Evolutionary conservation across 2,888 invertebrate species (phyloP).

Genomic region (Diplolepis rosae): DNA sequence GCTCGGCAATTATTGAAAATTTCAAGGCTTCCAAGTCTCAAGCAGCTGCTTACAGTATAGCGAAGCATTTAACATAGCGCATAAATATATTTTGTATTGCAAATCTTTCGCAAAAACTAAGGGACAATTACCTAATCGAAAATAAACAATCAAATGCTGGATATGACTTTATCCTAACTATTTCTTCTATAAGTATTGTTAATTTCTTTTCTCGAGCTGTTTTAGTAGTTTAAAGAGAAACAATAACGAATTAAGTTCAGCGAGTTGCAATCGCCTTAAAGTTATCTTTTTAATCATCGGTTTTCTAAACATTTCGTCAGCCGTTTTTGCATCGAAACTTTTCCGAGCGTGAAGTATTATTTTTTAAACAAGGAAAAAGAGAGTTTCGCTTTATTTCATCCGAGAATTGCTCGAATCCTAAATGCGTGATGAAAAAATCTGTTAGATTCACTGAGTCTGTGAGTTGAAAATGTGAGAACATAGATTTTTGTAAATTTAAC

Average conservation of each 20-base stretch:
- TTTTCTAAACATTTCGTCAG: conserved; percentile 28
- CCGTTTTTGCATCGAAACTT: conserved; percentile 11
- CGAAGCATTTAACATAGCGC: conserved; percentile 37
- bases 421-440: background rate
- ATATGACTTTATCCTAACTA: background rate
- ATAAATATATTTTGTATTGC: background rate
- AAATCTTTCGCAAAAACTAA: conserved; percentile 4
- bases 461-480: no score
- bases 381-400: background rate
- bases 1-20: conserved; percentile 60
- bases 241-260: conserved; percentile 3
- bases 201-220: background rate
- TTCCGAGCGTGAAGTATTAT: conserved; percentile 13
- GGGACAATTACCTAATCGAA: conserved; percentile 16
- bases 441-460: no score
- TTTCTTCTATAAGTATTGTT: conserved; percentile 4
- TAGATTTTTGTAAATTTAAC: no score
- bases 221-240: background rate
- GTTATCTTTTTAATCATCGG: conserved; percentile 27
- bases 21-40: conserved; percentile 57
- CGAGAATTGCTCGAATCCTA: background rate
- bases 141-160: background rate
- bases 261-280: conserved; percentile 17
- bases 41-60: conserved; percentile 37
- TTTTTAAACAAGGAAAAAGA: background rate